Conservation (phyloP, 2,888 invertebrate genomes). For the Eutolmus rufibarbis region DNA sequence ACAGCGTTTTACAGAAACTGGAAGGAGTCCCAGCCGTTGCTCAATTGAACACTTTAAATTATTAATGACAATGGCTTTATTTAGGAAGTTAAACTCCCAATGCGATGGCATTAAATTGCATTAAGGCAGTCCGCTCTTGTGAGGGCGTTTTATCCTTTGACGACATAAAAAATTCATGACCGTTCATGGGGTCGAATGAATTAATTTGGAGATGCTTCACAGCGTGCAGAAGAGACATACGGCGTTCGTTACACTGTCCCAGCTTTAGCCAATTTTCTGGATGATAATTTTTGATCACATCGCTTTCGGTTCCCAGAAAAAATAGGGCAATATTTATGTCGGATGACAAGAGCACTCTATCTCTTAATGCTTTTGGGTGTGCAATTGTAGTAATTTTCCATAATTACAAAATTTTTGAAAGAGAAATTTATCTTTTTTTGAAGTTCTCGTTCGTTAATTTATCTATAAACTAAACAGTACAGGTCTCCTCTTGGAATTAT, state of each 20-base stretch:
- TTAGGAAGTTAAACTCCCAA: not conserved
- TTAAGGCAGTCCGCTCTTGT: not conserved
- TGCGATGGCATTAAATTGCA: conserved; percentile 15
- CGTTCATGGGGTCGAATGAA: not conserved
- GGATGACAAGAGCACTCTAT: not conserved
- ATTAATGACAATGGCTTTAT: not conserved
- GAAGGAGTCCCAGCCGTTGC: not conserved
- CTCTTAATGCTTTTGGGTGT: not conserved
- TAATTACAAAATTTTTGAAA: not conserved
- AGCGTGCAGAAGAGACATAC: not conserved
- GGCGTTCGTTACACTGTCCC: not conserved
- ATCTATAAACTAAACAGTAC: not conserved
- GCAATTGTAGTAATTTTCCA: not conserved
- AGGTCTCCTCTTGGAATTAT: no score
- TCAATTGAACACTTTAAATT: conserved; percentile 8
- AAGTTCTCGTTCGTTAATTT: not conserved
- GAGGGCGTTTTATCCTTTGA: not conserved
- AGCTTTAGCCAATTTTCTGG: not conserved
- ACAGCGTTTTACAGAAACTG: not conserved
- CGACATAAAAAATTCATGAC: not conserved
- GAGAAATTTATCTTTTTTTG: not conserved
- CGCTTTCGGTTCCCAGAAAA: not conserved
- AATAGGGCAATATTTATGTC: not conserved
- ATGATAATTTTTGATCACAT: not conserved
- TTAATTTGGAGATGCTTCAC: not conserved